A percentile compares a stretch with the other conserved stretches of the same genome.
Evolutionary conservation across 2,888 invertebrate species (phyloP).

Genomic region (Amiota mariae): DNA sequence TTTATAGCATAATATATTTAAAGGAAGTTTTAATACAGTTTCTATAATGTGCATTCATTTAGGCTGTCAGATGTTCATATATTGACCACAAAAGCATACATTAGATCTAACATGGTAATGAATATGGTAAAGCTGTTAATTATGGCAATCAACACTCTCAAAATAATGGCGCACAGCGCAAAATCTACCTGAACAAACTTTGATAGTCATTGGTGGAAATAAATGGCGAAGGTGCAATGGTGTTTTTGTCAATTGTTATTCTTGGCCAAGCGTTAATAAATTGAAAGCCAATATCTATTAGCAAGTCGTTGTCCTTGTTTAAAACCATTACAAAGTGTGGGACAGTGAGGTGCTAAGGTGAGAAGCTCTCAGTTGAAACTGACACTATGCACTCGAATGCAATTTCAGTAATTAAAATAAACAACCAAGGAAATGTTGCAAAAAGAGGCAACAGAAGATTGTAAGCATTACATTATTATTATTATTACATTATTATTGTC

Average conservation of each 20-base stretch:
- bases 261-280: too few species aligned
- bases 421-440: conserved; percentile 43
- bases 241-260: too few species aligned
- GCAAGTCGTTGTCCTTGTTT: too few species aligned
- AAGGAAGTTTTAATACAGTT: too few species aligned
- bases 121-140: conserved; percentile 28
- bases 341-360: conserved; percentile 53
- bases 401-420: conserved; percentile 68
- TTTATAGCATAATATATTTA: too few species aligned
- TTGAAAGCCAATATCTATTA: too few species aligned
- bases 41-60: conserved; percentile 64
- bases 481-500: conserved; percentile 43
- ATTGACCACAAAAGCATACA: conserved; percentile 52
- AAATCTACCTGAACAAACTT: conserved; percentile 67
- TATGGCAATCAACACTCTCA: conserved; percentile 62
- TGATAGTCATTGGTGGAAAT: conserved; percentile 48
- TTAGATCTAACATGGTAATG: conserved; percentile 40
- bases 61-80: conserved; percentile 60
- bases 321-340: conserved; percentile 55
- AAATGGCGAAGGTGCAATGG: too few species aligned
- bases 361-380: conserved; percentile 35
- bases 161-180: conserved; percentile 54
- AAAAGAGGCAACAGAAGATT: not conserved
- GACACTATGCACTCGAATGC: conserved; percentile 60
- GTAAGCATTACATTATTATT: too few species aligned